Conservation (phyloP, 2,113 vertebrate genomes). For the Talpa occidentalis region DNA sequence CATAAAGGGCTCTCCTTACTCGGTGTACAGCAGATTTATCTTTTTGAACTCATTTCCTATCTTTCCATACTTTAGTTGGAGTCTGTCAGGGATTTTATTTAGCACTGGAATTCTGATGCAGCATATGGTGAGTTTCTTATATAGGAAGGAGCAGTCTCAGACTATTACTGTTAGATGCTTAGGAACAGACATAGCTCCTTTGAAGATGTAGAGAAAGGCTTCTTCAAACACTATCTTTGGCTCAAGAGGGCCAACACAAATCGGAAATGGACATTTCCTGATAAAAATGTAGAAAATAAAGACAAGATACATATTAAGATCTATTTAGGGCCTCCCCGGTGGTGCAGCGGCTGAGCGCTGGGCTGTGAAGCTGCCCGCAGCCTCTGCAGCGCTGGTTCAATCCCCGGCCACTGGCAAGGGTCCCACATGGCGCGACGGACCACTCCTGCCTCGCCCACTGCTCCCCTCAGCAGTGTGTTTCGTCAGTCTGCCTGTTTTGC, state of each 20-base stretch:
- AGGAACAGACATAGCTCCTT: not conserved
- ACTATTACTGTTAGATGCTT: slow-evolving; percentile 32
- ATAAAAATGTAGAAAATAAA: slow-evolving; percentile 42
- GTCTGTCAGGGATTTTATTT: slow-evolving; percentile 57
- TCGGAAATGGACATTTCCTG: slow-evolving; percentile 37
- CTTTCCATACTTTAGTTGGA: slow-evolving; percentile 38
- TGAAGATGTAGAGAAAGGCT: slow-evolving; percentile 26
- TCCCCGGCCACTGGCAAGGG: too few relatives aligned
- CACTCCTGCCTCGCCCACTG: too few relatives aligned
- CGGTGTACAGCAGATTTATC: not conserved
- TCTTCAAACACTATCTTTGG: slow-evolving; percentile 20
- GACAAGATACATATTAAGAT: slow-evolving; percentile 29
- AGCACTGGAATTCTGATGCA: slow-evolving; percentile 6
- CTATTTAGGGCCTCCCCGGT: too few relatives aligned
- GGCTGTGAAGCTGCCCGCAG: too few relatives aligned
- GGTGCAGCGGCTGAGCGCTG: too few relatives aligned
- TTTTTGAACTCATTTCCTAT: slow-evolving; percentile 56
- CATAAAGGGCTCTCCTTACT: slow-evolving; percentile 50
- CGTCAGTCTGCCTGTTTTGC: too few relatives aligned
- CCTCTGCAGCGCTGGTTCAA: too few relatives aligned
- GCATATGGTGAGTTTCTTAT: slow-evolving; percentile 19
- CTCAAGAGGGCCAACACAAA: not conserved
- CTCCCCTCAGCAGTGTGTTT: too few relatives aligned
- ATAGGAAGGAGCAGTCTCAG: slow-evolving; percentile 34
- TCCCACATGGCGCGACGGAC: too few relatives aligned